Conservation (phyloP, 2,888 invertebrate species). For the Limnephilus rhombicus region DNA sequence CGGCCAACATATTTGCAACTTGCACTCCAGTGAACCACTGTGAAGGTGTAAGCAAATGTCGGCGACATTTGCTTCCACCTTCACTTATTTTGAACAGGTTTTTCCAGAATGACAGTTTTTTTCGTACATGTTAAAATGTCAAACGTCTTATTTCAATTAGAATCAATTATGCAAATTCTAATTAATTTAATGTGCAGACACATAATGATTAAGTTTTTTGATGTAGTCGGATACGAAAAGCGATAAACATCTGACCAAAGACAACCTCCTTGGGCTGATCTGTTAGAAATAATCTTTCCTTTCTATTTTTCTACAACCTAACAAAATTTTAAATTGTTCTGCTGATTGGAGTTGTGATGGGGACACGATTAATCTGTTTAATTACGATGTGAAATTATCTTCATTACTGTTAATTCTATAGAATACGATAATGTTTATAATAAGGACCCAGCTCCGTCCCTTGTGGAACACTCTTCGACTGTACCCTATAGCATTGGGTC, state of each 20-base stretch:
- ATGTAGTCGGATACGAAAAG: not conserved
- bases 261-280: not conserved
- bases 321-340: not conserved
- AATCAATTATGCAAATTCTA: not conserved
- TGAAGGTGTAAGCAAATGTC: too few relatives aligned
- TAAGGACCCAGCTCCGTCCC: not conserved
- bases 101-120: not conserved
- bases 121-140: not conserved
- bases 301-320: not conserved
- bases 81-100: not conserved
- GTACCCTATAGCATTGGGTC: slow-evolving; percentile 23
- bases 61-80: not conserved
- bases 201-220: not conserved
- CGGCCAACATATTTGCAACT: not conserved
- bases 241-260: not conserved
- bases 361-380: not conserved
- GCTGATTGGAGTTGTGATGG: not conserved
- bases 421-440: not conserved
- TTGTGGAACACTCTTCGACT: not conserved
- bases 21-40: not conserved
- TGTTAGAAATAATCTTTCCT: not conserved
- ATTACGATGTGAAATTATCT: not conserved
- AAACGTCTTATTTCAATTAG: not conserved
- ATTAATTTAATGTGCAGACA: not conserved
- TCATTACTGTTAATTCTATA: not conserved